These are phyloP conservation scores for Campylomormyrus tamandua DNA, from an alignment of 2,113 vertebrate genomes.

Conservation along the genomic window DNA sequence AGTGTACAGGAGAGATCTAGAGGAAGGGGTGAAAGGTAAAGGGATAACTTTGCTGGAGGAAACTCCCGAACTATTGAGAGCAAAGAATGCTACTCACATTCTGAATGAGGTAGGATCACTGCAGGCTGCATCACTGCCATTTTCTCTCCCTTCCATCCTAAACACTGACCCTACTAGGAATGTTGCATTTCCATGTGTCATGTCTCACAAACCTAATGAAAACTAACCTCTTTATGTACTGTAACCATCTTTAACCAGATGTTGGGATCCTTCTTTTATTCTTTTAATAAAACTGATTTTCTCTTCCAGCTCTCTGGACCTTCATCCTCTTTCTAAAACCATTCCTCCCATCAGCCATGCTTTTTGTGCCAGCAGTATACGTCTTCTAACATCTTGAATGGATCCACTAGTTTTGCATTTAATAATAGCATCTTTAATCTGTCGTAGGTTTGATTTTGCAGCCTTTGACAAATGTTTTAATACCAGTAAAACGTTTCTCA, in stretches of 20 bases:
- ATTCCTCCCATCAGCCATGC: slow-evolving; percentile 9
- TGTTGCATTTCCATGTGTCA: neutral
- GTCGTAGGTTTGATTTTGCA: slow-evolving; percentile 31
- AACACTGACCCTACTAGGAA: neutral
- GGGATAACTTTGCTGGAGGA: slow-evolving; percentile 84
- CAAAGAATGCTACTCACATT: slow-evolving; percentile 92
- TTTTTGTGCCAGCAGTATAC: neutral
- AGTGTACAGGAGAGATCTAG: slow-evolving; percentile 94
- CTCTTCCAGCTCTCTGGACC: slow-evolving; percentile 35
- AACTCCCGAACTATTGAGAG: slow-evolving; percentile 90
- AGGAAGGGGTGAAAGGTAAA: slow-evolving; percentile 93
- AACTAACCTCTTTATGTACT: neutral
- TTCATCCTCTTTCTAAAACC: neutral
- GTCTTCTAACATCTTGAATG: neutral
- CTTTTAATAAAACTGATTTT: slow-evolving; percentile 8
- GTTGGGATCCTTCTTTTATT: neutral
- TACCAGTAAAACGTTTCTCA: neutral
- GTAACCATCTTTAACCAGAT: neutral
- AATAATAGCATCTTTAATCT: neutral
- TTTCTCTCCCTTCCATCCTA: slow-evolving; percentile 12
- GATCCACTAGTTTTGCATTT: neutral
- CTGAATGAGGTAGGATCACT: slow-evolving; percentile 79
- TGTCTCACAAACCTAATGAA: neutral
- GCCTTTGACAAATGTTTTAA: slow-evolving; percentile 26
- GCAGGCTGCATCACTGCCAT: slow-evolving; percentile 27